Percentiles rank a stretch among this genome's conserved stretches.
Evolutionary conservation across 2,888 invertebrate species (phyloP).

Genomic region (Neoaliturus tenellus): DNA sequence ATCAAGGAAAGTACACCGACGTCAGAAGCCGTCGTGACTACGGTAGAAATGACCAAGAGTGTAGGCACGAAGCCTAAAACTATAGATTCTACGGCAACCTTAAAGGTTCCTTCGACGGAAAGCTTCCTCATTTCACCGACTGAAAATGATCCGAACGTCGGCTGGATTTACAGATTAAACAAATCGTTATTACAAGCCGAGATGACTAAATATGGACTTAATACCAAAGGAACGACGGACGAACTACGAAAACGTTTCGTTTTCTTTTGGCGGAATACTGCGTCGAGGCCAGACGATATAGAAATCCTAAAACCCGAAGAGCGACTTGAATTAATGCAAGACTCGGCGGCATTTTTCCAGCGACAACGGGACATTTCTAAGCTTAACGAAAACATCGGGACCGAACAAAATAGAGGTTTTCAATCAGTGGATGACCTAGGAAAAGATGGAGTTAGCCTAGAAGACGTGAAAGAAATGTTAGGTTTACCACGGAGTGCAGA

Average conservation of each 20-base stretch:
- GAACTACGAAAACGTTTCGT: neutral
- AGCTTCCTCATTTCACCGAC: neutral
- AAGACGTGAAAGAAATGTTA: neutral
- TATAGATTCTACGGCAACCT: too few relatives aligned
- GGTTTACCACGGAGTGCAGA: neutral
- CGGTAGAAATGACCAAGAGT: too few relatives aligned
- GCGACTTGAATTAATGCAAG: neutral
- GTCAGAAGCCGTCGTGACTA: too few relatives aligned
- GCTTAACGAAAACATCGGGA: neutral
- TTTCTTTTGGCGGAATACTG: neutral
- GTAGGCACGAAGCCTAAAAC: too few relatives aligned
- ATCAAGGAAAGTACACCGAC: too few relatives aligned
- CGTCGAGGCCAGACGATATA: neutral
- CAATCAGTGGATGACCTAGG: neutral
- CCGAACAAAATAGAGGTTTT: neutral
- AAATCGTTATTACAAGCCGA: neutral
- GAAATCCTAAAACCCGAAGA: neutral
- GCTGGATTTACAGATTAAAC: neutral
- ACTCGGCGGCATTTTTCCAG: too few relatives aligned
- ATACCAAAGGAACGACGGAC: neutral
- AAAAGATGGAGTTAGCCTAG: neutral
- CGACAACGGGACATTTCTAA: too few relatives aligned
- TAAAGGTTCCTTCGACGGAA: neutral
- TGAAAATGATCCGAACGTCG: neutral
- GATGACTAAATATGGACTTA: neutral